phyloP scores from a whole-genome alignment of 2,888 invertebrate species.

The Melanostoma scalare region DNA sequence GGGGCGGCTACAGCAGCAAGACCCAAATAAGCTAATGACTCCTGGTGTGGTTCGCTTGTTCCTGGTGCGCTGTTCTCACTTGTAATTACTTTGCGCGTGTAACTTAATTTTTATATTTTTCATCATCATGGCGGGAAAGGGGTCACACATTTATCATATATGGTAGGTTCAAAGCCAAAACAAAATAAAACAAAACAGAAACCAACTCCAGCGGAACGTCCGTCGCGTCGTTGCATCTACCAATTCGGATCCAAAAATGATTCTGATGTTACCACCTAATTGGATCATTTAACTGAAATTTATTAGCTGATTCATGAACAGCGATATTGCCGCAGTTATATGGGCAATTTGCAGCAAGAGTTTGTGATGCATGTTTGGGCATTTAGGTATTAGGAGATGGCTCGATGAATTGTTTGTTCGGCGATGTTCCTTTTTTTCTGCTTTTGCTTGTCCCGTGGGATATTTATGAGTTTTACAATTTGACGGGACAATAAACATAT shows the following conservation, averaged over 20 bases:
- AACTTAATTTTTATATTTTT: slow-evolving; percentile 17
- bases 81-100: slow-evolving; percentile 50
- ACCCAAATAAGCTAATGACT: slow-evolving; percentile 55
- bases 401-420: slow-evolving; percentile 28
- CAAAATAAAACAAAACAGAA: too few species aligned
- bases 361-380: slow-evolving; percentile 55
- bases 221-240: slow-evolving; percentile 2
- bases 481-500: slow-evolving; percentile 51
- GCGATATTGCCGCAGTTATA: slow-evolving; percentile 60
- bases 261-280: slow-evolving; percentile 64
- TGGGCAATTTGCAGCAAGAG: slow-evolving; percentile 62
- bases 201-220: slow-evolving; percentile 2
- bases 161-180: too few species aligned
- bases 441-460: slow-evolving; percentile 12
- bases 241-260: slow-evolving; percentile 23
- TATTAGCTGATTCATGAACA: slow-evolving; percentile 66
- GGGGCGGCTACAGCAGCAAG: slow-evolving; percentile 21
- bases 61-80: slow-evolving; percentile 35
- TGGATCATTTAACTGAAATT: slow-evolving; percentile 67
- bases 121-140: background rate
- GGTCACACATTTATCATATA: too few species aligned
- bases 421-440: background rate
- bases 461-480: slow-evolving; percentile 59
- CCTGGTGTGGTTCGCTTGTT: slow-evolving; percentile 3
- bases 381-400: slow-evolving; percentile 35